These are phyloP conservation scores for Pyralis farinalis DNA, from an alignment of 2,888 invertebrate species.

Conservation along the genomic window DNA sequence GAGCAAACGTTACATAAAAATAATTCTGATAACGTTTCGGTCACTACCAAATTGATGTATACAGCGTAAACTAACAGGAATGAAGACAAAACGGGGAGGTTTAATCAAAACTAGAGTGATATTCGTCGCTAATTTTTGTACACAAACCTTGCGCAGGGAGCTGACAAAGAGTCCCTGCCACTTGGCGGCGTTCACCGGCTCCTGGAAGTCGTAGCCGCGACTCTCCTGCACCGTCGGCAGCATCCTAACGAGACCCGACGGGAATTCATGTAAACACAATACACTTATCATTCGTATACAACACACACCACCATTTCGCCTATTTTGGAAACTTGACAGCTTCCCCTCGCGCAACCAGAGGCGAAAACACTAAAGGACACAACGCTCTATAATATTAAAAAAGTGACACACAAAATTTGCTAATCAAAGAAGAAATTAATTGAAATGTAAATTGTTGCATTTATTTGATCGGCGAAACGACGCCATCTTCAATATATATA, in stretches of 20 bases:
- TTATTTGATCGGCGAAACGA: slow-evolving; percentile 73
- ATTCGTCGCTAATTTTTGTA: slow-evolving; percentile 22
- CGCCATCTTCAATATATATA: slow-evolving; percentile 73
- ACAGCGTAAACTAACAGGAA: too few relatives aligned
- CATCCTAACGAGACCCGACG: slow-evolving; percentile 62
- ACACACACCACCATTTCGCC: slow-evolving; percentile 49
- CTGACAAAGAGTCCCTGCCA: slow-evolving; percentile 95
- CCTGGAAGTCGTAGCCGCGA: slow-evolving; percentile 90
- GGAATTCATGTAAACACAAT: slow-evolving; percentile 71
- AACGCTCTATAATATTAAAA: slow-evolving; percentile 19
- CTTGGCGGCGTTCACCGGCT: slow-evolving; percentile 93
- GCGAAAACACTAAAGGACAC: slow-evolving; percentile 29
- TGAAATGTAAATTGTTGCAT: slow-evolving; percentile 56
- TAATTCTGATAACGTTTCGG: too few relatives aligned
- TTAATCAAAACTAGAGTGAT: too few relatives aligned
- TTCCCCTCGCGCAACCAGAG: slow-evolving; percentile 23
- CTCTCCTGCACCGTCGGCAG: slow-evolving; percentile 78
- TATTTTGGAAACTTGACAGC: slow-evolving; percentile 39
- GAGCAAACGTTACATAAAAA: background rate
- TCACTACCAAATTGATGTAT: too few relatives aligned
- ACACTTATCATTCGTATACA: slow-evolving; percentile 53
- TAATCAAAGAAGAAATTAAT: slow-evolving; percentile 34
- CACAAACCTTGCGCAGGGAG: slow-evolving; percentile 91
- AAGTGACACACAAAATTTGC: slow-evolving; percentile 10
- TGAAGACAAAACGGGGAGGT: too few relatives aligned